Conservation (phyloP, 1,140 invertebrate genomes). For the Rhizoglyphus robini region DNA sequence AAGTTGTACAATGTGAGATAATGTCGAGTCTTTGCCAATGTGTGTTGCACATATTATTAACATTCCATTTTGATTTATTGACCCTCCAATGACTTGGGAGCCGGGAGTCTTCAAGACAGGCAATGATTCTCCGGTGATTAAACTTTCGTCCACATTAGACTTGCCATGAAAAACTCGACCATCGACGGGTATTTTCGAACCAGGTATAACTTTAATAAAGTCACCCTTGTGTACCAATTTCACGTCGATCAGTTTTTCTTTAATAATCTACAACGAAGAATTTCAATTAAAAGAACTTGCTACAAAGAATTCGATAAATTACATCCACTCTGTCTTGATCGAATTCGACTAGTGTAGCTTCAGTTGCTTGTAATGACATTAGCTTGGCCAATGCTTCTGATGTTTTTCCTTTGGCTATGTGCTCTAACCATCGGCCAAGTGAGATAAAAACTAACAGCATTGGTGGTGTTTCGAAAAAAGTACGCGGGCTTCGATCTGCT, state of each 20-base stretch:
- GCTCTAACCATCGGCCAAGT: slow-evolving; percentile 93
- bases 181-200: slow-evolving; percentile 86
- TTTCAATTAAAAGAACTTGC: no score
- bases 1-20: slow-evolving; percentile 62
- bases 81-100: slow-evolving; percentile 81
- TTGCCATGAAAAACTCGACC: slow-evolving; percentile 68
- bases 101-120: slow-evolving; percentile 77
- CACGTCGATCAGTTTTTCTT: slow-evolving; percentile 62
- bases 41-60: slow-evolving; percentile 81
- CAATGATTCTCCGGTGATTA: slow-evolving; percentile 98
- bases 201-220: slow-evolving; percentile 80
- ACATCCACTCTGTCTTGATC: slow-evolving; percentile 11
- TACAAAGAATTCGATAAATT: no score
- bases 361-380: slow-evolving; percentile 84
- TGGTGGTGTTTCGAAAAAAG: slow-evolving; percentile 97
- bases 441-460: slow-evolving; percentile 98
- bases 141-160: slow-evolving; percentile 87
- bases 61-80: slow-evolving; percentile 87
- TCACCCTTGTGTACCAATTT: slow-evolving; percentile 81
- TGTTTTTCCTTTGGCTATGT: slow-evolving; percentile 96
- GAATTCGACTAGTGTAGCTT: slow-evolving; percentile 70
- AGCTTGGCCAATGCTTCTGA: slow-evolving; percentile 92
- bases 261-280: background rate
- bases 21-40: slow-evolving; percentile 85
- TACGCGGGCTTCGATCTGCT: slow-evolving; percentile 67